These are phyloP conservation scores for Iguana delicatissima DNA, from an alignment of 2,797 vertebrate genomes.

Conservation along the genomic window DNA sequence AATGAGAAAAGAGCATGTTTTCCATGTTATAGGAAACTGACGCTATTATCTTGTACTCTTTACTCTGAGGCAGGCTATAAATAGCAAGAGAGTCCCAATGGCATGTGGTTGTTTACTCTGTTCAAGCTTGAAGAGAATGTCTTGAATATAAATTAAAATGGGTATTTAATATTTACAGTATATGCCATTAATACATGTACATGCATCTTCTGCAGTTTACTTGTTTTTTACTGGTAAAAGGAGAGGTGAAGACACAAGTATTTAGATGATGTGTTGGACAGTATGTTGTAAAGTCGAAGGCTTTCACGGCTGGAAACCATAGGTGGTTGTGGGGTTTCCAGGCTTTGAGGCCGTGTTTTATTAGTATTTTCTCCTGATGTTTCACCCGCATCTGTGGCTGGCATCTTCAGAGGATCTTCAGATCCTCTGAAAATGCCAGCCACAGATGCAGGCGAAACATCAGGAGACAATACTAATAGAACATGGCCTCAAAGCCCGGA, in stretches of 20 bases:
- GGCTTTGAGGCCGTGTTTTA: too few relatives aligned
- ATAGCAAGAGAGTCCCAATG: not conserved
- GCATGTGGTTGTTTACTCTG: constrained; percentile 10
- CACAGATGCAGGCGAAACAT: too few relatives aligned
- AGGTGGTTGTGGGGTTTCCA: too few relatives aligned
- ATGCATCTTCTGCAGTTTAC: not conserved
- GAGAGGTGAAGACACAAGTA: not conserved
- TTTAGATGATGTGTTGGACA: not conserved
- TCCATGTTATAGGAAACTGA: not conserved
- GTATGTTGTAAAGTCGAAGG: too few relatives aligned
- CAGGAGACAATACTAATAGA: too few relatives aligned
- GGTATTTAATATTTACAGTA: not conserved
- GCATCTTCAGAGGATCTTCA: too few relatives aligned
- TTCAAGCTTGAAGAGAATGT: not conserved
- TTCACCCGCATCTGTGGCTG: too few relatives aligned
- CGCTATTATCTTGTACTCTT: not conserved
- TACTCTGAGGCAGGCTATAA: not conserved
- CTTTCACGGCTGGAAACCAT: too few relatives aligned
- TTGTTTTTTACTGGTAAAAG: not conserved
- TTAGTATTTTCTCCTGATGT: too few relatives aligned
- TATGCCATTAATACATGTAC: not conserved
- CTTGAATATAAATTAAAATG: constrained; percentile 4
- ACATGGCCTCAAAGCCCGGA: too few relatives aligned
- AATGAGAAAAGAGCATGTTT: constrained; percentile 16
- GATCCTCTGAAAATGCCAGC: too few relatives aligned